Evolutionary conservation across 1,140 invertebrate species (phyloP), one percentile per base, ranked within the genome.

Genomic region (Drosophila leontia): DNA sequence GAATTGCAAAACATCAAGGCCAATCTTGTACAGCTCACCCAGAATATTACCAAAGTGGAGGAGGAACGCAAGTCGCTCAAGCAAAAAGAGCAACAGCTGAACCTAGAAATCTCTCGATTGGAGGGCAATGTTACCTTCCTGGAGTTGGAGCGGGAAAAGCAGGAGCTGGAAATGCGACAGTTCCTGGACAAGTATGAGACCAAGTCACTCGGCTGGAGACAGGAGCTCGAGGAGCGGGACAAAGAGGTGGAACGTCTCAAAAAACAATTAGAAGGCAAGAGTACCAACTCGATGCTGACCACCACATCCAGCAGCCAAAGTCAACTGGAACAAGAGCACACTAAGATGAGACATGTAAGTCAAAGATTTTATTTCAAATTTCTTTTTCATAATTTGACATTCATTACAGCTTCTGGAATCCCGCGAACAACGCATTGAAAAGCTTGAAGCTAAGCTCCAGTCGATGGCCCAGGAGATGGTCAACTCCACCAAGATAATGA

Each of bases 91-190:
- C 55, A 82, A 7, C 76, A 91, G 47, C 75, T 86, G 8, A 55
- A 56, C n/a, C 29, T 82, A 17, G 87, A 92, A 17, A 85, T 92
- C 5, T 57, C 68, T 11, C 70, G 90, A 0, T 53, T 92, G 1
- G 92, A 92, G 47, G 80, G 88, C 7, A 91, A 92, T 63, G 50
- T 92, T 2, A 91, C 78, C 4, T 91, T 88, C 29, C 34, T 92
- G 13, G 92, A 92, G 47, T 77, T 91, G 41, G 92, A 92, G 44
- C 82, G 91, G 1, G 78, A 91, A 2, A 92, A 85, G 51, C 78
- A 87, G 39, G 87, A 93, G 34, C 13, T 41, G 29, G 92, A 93
- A 57, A 82, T 93, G 71, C 82, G 92, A 12, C 53, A 82, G 37
- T 86, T 93, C 42, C 63, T 92, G 15, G 80, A 85, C 23, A 85